Conservation (phyloP, 53 echinoderm and acorn worm genomes). For the Echinometra lucunter region DNA sequence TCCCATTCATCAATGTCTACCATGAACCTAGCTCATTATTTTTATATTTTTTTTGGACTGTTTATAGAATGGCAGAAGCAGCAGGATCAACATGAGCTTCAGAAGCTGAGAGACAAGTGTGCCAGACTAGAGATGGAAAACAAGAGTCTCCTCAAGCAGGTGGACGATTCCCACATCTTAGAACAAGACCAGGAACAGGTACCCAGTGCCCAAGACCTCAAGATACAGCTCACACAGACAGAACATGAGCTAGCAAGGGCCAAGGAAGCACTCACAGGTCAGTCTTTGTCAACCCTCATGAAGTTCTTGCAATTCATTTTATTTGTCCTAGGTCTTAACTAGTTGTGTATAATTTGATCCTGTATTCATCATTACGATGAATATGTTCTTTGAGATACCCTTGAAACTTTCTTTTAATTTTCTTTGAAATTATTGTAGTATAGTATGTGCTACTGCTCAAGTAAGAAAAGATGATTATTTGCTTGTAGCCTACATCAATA, state of each 20-base stretch:
- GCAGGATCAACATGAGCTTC: slow-evolving; percentile 84
- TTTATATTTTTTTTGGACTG: neutral
- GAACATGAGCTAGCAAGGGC: slow-evolving; percentile 96
- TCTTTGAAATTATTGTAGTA: too few species aligned
- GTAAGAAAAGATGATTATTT: too few species aligned
- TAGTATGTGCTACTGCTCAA: too few species aligned
- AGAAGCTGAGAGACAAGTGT: slow-evolving; percentile 77
- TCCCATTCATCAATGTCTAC: too few species aligned
- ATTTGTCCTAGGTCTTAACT: neutral
- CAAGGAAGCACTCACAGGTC: slow-evolving; percentile 95
- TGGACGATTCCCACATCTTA: slow-evolving; percentile 76
- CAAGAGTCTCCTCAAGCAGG: slow-evolving; percentile 80
- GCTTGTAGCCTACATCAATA: too few species aligned
- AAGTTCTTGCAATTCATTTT: neutral
- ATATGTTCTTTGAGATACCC: neutral
- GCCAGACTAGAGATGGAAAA: slow-evolving; percentile 84
- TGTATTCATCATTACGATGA: neutral
- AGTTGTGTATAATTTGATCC: neutral
- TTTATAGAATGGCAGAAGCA: slow-evolving; percentile 92
- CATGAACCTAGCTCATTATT: too few species aligned
- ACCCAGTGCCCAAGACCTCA: slow-evolving; percentile 77
- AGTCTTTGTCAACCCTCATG: neutral
- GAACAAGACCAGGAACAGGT: slow-evolving; percentile 77
- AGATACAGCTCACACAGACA: slow-evolving; percentile 92
- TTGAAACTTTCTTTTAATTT: too few species aligned